Evolutionary conservation across 2,113 vertebrate species (phyloP), one percentile per base, ranked within the genome.

Genomic region (Aix galericulata): DNA sequence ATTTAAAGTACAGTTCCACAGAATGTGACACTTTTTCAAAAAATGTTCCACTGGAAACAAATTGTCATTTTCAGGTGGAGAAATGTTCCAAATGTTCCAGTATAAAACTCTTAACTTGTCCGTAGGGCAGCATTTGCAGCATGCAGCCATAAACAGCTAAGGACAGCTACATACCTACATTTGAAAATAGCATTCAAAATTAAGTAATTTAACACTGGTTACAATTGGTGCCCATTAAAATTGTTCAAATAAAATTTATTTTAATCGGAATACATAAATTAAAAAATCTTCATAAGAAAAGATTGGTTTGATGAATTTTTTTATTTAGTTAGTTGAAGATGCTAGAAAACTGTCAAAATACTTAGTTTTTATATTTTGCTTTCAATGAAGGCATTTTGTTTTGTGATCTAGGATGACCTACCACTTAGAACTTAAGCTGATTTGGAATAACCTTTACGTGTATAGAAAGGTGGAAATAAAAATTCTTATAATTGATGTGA

Each of bases 11-110:
- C 26, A 58, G 36, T 50, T 64, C 17, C 20, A 16, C 1, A 50
- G 59, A 64, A 36, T 3, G 18, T 74, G 67, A 62, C 50, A 82
- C 5, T 58, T 91, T 69, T 83, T 69, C 5, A 68, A 85, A 78
- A 82, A 94, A n/a, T 10, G 25, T 69, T 83, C 36, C 21, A 74
- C 16, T 73, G 40, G 55, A 88, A 94, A 80, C 4, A 76, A 77
- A 77, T 31, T 44, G 31, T 29, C 18, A 66, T 89, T 86, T 94
- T 83, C 63, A 55, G 55, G 44, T 36, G 44, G 29, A 69, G 27
- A 94, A 88, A 21, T 6, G 48, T 56, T 80, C 22, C 59, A 94
- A 88, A 23, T 6, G 48, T 56, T 80, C 26, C 59, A 73, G 68
- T 48, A 20, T 22, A 80, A 91, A 66, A 67, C 56, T 82, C 44